Percentiles rank a stretch among this genome's conserved stretches.
phyloP scores from a whole-genome alignment of 2,888 invertebrate genomes.

The Rhingia rostrata region DNA sequence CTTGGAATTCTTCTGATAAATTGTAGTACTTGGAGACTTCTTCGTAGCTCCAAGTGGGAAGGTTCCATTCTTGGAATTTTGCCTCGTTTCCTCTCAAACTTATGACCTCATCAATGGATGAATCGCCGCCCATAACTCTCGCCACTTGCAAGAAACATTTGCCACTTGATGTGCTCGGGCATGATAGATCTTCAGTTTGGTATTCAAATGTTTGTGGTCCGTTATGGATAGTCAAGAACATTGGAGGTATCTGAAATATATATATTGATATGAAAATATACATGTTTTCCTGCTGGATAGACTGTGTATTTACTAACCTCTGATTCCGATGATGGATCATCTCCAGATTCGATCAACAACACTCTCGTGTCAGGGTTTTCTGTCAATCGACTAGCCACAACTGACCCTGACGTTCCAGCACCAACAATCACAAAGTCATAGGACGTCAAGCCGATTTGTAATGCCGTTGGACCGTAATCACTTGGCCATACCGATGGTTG shows the following conservation, averaged over 20 bases:
- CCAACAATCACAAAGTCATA: constrained; percentile 84
- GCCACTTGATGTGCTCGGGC: constrained; percentile 75
- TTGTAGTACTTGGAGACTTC: constrained; percentile 91
- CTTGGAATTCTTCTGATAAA: constrained; percentile 85
- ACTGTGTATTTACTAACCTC: constrained; percentile 76
- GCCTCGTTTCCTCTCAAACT: constrained; percentile 86
- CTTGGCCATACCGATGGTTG: constrained; percentile 84
- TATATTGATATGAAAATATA: not conserved
- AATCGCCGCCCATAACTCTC: constrained; percentile 87
- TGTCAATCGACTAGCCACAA: constrained; percentile 83
- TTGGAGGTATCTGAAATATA: constrained; percentile 75
- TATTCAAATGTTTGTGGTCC: constrained; percentile 78
- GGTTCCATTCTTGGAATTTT: constrained; percentile 89
- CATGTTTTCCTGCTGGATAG: not conserved
- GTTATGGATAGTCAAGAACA: constrained; percentile 76
- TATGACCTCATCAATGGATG: constrained; percentile 87
- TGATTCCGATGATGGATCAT: constrained; percentile 82
- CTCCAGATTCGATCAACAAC: constrained; percentile 84
- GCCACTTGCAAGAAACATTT: constrained; percentile 85
- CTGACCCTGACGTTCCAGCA: constrained; percentile 83
- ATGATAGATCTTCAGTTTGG: constrained; percentile 76
- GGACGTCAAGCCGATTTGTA: constrained; percentile 79
- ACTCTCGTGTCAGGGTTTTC: constrained; percentile 83
- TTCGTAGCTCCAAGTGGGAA: constrained; percentile 88
- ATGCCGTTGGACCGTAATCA: constrained; percentile 81